Percentiles rank a stretch among this genome's conserved stretches.
Conservation (phyloP, 2,888 invertebrate species). For the Tetropium fuscum region DNA sequence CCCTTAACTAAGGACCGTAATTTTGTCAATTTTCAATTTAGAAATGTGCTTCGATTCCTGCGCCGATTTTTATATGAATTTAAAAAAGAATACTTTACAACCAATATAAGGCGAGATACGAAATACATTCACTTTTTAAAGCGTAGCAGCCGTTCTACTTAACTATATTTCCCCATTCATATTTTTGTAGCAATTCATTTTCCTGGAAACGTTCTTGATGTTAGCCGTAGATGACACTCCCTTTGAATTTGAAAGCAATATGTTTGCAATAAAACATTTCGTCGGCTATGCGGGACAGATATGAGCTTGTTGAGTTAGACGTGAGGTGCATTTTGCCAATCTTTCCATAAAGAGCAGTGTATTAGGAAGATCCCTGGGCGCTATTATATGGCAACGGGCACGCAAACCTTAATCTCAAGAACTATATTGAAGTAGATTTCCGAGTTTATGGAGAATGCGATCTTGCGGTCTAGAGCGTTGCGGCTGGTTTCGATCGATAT, state of each 20-base stretch:
- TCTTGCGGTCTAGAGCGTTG: slow-evolving; percentile 46
- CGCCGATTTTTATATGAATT: too few species aligned
- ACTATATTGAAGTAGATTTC: slow-evolving; percentile 33
- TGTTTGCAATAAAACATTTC: slow-evolving; percentile 24
- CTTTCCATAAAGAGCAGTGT: slow-evolving; percentile 3
- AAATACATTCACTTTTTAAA: too few species aligned
- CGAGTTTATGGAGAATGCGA: slow-evolving; percentile 40
- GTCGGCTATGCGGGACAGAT: slow-evolving; percentile 20
- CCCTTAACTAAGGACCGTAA: too few species aligned
- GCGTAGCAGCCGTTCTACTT: too few species aligned
- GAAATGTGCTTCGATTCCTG: too few species aligned
- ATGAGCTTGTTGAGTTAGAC: slow-evolving; percentile 31
- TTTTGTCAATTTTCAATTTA: too few species aligned
- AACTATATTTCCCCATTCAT: too few species aligned
- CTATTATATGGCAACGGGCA: slow-evolving; percentile 2
- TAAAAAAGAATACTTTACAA: too few species aligned
- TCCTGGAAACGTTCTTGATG: not conserved
- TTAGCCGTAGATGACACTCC: not conserved
- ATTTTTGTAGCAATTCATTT: too few species aligned
- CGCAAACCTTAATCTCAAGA: slow-evolving; percentile 12
- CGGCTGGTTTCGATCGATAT: slow-evolving; percentile 60
- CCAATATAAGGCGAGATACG: too few species aligned
- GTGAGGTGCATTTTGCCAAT: slow-evolving; percentile 20
- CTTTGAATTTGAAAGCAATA: slow-evolving; percentile 12
- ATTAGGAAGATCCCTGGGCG: slow-evolving; percentile 12